These are phyloP conservation scores for Apis mellifera DNA, from an alignment of 1,140 invertebrate species.

Conservation along the genomic window DNA sequence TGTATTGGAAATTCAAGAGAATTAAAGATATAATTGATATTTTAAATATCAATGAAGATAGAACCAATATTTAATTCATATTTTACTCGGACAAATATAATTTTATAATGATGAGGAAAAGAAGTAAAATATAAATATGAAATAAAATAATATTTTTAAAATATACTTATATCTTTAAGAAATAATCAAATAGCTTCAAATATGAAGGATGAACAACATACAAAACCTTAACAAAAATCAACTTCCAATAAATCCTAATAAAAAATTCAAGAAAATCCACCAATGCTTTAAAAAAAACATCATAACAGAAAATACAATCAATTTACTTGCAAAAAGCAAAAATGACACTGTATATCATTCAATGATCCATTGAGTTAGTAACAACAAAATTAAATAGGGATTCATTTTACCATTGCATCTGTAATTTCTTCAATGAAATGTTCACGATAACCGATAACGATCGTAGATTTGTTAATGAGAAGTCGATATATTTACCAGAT, in stretches of 20 bases:
- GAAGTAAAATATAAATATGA: background rate
- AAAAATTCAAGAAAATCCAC: background rate
- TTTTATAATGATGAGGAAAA: background rate
- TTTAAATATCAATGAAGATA: background rate
- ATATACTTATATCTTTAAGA: background rate
- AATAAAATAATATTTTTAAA: background rate
- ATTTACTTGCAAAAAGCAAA: background rate
- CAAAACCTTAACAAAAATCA: background rate
- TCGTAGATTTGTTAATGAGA: constrained; percentile 12
- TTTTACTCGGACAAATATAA: background rate
- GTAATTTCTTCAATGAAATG: background rate
- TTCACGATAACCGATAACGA: background rate
- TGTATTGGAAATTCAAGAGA: background rate
- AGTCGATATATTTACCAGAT: constrained; percentile 64
- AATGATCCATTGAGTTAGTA: background rate
- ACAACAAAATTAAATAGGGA: background rate
- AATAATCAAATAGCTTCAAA: background rate
- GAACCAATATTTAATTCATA: background rate
- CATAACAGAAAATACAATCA: background rate
- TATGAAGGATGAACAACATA: background rate
- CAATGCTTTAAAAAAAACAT: background rate
- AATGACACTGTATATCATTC: no score
- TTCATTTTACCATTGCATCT: background rate
- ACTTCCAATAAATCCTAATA: background rate
- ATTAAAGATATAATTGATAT: background rate